phyloP scores from a whole-genome alignment of 2,797 vertebrate species.

The Aratinga solstitialis region DNA sequence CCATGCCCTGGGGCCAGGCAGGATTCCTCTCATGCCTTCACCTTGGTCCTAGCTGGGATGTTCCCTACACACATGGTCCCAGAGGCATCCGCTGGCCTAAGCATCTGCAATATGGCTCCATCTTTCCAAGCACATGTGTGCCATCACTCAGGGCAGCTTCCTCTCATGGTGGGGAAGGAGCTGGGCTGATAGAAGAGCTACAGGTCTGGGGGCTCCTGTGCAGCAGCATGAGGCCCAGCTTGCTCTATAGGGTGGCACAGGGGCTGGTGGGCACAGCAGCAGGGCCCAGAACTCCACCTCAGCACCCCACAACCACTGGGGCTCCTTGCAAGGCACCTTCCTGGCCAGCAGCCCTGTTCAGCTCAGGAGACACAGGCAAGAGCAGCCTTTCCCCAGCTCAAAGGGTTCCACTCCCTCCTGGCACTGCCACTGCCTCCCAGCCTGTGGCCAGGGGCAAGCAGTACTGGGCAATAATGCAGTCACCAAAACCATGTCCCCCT shows the following conservation, averaged over 20 bases:
- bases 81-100: not conserved
- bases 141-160: accelerated
- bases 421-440: not conserved
- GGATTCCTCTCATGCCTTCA: not conserved
- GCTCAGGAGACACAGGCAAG: not conserved
- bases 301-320: not conserved
- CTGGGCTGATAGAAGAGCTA: not conserved
- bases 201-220: not conserved
- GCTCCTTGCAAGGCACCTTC: not conserved
- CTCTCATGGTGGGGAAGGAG: not conserved
- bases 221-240: not conserved
- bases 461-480: accelerated
- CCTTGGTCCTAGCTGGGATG: not conserved
- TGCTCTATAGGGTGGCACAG: not conserved
- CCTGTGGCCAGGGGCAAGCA: accelerated
- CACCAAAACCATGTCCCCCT: not conserved
- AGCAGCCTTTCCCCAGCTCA: not conserved
- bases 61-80: accelerated
- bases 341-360: not conserved
- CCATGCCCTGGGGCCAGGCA: not conserved
- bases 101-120: not conserved
- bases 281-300: not conserved
- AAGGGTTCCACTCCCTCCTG: not conserved
- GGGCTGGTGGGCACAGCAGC: accelerated
- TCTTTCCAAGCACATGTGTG: accelerated